Percentiles rank a stretch among this genome's conserved stretches.
Conservation (phyloP, 2,113 vertebrate species). For the Platysternon megacephalum region DNA sequence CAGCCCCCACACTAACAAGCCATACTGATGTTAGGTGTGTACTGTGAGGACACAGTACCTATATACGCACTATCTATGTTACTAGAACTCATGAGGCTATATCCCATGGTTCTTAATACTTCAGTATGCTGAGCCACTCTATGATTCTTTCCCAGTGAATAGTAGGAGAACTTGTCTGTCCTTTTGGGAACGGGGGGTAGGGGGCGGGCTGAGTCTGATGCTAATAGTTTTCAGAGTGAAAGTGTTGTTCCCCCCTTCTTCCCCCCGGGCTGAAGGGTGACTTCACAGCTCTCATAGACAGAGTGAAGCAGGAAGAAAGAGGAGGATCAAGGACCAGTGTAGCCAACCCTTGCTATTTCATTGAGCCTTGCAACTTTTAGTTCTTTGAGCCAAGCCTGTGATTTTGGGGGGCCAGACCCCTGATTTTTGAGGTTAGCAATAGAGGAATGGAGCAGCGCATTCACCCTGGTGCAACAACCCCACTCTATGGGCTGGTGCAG, state of each 20-base stretch:
- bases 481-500: neutral
- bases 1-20: neutral
- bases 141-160: neutral
- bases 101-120: fast-evolving
- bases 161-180: neutral
- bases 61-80: neutral
- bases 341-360: neutral
- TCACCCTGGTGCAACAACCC: neutral
- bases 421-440: neutral
- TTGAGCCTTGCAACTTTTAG: neutral
- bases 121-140: neutral
- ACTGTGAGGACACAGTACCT: neutral
- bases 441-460: neutral
- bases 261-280: fast-evolving
- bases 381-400: constrained; percentile 9
- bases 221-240: neutral
- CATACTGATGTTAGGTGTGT: neutral
- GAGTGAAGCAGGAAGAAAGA: neutral
- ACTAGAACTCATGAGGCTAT: neutral
- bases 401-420: neutral
- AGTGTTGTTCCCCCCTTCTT: too few relatives aligned
- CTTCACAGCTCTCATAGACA: fast-evolving
- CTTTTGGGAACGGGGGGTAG: neutral
- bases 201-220: neutral
- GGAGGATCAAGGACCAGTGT: neutral